These are phyloP conservation scores for Seira sanloemensis DNA, from an alignment of 2,888 invertebrate species.

Conservation along the genomic window DNA sequence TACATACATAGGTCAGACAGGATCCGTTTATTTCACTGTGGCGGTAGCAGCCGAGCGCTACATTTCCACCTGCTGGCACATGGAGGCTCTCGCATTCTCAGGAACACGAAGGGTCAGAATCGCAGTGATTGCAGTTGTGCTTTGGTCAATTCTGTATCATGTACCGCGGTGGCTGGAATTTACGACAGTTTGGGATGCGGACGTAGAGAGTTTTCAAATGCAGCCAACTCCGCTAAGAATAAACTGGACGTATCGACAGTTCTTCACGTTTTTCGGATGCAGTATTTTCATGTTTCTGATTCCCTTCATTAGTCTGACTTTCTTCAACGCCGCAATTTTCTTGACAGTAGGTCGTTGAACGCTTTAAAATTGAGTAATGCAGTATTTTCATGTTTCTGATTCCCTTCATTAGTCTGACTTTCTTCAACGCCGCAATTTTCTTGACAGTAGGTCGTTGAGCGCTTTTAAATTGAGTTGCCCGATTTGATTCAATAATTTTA, in stretches of 20 bases:
- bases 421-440: constrained; percentile 70
- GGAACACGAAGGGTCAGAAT: constrained; percentile 47
- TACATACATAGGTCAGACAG: constrained; percentile 60
- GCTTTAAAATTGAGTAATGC: no score
- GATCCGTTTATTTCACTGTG: constrained; percentile 64
- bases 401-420: constrained; percentile 66
- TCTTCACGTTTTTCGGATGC: constrained; percentile 58
- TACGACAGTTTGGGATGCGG: constrained; percentile 35
- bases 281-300: no score
- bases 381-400: constrained; percentile 68
- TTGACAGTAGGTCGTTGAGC: constrained; percentile 59
- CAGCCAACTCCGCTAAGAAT: neutral
- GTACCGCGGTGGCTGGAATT: constrained; percentile 67
- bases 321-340: constrained; percentile 69
- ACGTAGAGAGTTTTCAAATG: neutral
- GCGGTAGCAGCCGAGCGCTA: constrained; percentile 66
- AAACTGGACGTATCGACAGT: neutral
- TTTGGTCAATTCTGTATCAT: constrained; percentile 63
- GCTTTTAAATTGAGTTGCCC: neutral
- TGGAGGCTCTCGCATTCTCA: constrained; percentile 61
- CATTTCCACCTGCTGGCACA: constrained; percentile 65
- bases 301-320: constrained; percentile 47
- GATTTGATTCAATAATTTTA: neutral
- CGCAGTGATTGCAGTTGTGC: constrained; percentile 29
- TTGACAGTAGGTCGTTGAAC: no score